phyloP scores from a whole-genome alignment of 2,113 vertebrate species.

The Lepus europaeus region DNA sequence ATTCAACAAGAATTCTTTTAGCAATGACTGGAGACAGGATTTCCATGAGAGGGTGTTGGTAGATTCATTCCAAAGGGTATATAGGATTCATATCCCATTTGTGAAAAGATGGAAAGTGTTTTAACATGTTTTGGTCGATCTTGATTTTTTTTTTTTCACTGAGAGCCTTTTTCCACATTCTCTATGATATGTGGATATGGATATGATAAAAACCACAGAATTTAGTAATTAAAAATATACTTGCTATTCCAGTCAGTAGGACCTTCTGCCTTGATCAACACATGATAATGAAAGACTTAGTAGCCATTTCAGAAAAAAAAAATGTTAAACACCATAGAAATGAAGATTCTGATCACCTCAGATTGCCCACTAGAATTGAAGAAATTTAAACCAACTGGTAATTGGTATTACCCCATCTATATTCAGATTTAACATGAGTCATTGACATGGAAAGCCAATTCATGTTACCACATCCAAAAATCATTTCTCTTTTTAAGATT shows the following conservation, averaged over 20 bases:
- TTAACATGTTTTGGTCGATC: background rate
- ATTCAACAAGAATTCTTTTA: background rate
- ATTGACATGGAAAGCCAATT: background rate
- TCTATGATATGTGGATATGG: too few relatives aligned
- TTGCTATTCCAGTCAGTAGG: background rate
- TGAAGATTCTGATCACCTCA: background rate
- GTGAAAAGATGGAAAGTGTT: background rate
- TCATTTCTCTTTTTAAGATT: too few relatives aligned
- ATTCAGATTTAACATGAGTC: background rate
- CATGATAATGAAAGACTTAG: background rate
- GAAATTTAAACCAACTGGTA: background rate
- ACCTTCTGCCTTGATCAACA: background rate
- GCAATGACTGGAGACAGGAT: background rate
- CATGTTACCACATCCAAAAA: background rate
- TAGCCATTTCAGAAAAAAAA: background rate
- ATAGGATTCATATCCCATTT: background rate
- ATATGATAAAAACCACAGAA: background rate
- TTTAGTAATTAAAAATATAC: background rate
- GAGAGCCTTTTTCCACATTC: background rate
- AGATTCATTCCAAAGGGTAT: background rate
- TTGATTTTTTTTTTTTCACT: background rate
- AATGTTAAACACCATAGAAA: background rate
- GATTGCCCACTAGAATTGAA: background rate
- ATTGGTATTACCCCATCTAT: background rate
- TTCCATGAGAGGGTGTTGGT: background rate